A percentile compares a stretch with the other conserved stretches of the same genome.
phyloP scores from a whole-genome alignment of 2,113 vertebrate species.

The Calcarius ornatus region DNA sequence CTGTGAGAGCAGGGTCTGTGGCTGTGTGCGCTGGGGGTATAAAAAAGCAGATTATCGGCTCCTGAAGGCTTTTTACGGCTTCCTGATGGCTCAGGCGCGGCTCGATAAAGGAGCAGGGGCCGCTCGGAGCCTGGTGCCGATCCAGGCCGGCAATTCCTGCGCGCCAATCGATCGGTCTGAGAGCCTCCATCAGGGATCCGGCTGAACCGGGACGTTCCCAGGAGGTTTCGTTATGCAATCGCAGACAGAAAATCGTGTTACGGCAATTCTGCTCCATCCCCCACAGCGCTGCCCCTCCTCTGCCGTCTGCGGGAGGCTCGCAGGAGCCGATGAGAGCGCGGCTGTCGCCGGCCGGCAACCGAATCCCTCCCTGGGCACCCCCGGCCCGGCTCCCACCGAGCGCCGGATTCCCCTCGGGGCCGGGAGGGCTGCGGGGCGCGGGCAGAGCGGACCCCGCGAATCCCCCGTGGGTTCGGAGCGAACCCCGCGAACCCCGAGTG shows the following conservation, averaged over 20 bases:
- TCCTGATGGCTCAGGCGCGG: background rate
- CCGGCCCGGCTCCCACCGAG: background rate
- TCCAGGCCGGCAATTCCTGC: background rate
- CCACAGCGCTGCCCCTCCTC: background rate
- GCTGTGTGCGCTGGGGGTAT: background rate
- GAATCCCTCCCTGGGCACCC: background rate
- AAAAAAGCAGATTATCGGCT: background rate
- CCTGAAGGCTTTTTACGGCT: background rate
- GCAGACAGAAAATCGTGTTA: constrained; percentile 35
- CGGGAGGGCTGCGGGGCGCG: background rate
- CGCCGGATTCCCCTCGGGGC: background rate
- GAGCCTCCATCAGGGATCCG: background rate
- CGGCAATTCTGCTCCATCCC: constrained; percentile 40
- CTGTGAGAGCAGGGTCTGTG: background rate
- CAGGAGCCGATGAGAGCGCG: constrained; percentile 62
- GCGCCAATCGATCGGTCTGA: background rate
- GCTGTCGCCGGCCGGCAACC: constrained; percentile 55
- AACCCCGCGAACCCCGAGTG: no score
- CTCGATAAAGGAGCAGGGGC: rapidly evolving
- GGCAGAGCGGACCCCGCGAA: background rate
- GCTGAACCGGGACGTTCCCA: constrained; percentile 8
- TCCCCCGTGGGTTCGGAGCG: no score
- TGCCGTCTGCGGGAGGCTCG: constrained; percentile 23
- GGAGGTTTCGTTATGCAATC: constrained; percentile 60
- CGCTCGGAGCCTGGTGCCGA: background rate